Percentiles rank a stretch among this genome's conserved stretches.
Evolutionary conservation across 2,113 vertebrate genomes (phyloP).

Genomic region (Corythornis cristatus): DNA sequence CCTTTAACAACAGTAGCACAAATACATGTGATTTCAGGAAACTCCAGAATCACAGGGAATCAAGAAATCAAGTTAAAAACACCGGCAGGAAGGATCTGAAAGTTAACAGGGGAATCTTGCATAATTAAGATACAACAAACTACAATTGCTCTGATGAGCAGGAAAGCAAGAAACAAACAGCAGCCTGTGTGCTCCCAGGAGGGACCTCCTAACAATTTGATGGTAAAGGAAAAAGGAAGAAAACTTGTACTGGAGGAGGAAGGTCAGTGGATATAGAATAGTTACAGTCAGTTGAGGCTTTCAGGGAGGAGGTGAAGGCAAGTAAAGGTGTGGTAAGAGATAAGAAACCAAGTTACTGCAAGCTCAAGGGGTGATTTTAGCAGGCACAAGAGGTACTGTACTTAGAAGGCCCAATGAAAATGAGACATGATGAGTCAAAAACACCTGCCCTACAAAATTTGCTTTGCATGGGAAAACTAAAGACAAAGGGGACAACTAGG

Average conservation of each 20-base stretch:
- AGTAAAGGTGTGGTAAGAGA: background rate
- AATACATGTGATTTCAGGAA: background rate
- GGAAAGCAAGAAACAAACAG: constrained; percentile 60
- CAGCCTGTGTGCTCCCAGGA: constrained; percentile 46
- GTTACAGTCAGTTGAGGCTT: background rate
- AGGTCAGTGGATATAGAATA: background rate
- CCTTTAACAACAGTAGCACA: background rate
- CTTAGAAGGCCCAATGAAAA: background rate
- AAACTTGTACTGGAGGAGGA: background rate
- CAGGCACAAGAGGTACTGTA: background rate
- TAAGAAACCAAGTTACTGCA: background rate
- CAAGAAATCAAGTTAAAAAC: background rate
- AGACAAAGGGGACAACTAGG: background rate
- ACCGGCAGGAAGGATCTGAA: constrained; percentile 60
- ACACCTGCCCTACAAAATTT: background rate
- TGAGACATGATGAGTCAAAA: background rate
- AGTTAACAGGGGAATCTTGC: constrained; percentile 35
- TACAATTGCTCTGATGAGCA: constrained; percentile 61
- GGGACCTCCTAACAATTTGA: background rate
- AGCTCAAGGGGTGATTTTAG: background rate
- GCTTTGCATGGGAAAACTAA: background rate
- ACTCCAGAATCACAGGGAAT: constrained; percentile 18
- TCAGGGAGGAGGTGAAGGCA: background rate
- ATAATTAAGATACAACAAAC: constrained; percentile 64
- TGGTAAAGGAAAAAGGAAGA: background rate